Evolutionary conservation across 2,113 vertebrate species (phyloP).

Genomic region (Ciconia stormi): DNA sequence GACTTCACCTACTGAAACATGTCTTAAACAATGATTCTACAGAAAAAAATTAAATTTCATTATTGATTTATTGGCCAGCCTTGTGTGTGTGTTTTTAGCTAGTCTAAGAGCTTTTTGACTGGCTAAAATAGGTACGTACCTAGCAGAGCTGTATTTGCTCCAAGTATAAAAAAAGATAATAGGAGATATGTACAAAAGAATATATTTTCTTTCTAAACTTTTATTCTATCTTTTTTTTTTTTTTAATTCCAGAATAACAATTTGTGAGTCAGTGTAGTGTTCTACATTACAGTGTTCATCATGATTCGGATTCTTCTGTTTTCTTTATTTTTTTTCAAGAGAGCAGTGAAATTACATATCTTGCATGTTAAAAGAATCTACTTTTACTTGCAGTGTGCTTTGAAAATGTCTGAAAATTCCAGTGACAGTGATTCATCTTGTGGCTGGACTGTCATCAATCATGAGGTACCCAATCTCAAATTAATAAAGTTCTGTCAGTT

Average conservation of each 20-base stretch:
- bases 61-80: not conserved
- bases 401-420: slow-evolving; percentile 90
- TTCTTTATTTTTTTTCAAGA: not conserved
- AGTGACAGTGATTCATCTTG: slow-evolving; percentile 96
- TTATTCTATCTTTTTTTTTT: not conserved
- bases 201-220: not conserved
- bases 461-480: slow-evolving; percentile 82
- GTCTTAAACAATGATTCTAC: not conserved
- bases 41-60: not conserved
- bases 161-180: not conserved
- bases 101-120: not conserved
- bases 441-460: slow-evolving; percentile 95
- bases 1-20: not conserved
- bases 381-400: slow-evolving; percentile 64
- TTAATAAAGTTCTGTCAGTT: not conserved
- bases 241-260: not conserved
- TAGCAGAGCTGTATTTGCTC: not conserved
- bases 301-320: not conserved
- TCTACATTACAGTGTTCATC: not conserved
- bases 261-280: not conserved
- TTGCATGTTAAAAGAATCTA: not conserved
- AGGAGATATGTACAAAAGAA: not conserved
- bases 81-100: not conserved
- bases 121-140: not conserved
- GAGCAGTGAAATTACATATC: not conserved